phyloP scores from a whole-genome alignment of 2,797 vertebrate genomes.

The Mastacembelus armatus region DNA sequence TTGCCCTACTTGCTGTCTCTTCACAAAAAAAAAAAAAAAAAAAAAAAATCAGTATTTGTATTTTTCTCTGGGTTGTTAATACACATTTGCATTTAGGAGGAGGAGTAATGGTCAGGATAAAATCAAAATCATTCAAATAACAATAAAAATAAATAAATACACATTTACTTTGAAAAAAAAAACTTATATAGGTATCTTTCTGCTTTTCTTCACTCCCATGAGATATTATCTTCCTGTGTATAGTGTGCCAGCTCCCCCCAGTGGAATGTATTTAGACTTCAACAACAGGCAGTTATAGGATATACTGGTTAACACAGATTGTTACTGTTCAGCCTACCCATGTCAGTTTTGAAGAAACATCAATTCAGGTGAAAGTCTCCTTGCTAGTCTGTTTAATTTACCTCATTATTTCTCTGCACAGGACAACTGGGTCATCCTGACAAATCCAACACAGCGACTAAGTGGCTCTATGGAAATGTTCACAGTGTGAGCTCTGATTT shows the following conservation, averaged over 20 bases:
- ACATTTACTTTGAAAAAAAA: slow-evolving; percentile 47
- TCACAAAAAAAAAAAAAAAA: slow-evolving; percentile 52
- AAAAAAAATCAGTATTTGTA: too few relatives aligned
- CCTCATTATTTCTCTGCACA: slow-evolving; percentile 31
- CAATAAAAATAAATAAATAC: slow-evolving; percentile 74
- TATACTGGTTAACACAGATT: neutral
- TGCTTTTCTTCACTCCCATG: slow-evolving; percentile 25
- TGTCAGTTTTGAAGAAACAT: slow-evolving; percentile 33
- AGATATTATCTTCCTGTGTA: slow-evolving; percentile 26
- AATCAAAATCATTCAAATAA: slow-evolving; percentile 67
- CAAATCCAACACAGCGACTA: slow-evolving; percentile 68
- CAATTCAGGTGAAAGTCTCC: slow-evolving; percentile 44
- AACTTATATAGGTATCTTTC: slow-evolving; percentile 52
- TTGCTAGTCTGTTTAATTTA: slow-evolving; percentile 45
- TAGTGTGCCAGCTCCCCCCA: slow-evolving; percentile 73
- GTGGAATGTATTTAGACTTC: slow-evolving; percentile 61
- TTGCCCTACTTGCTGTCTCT: slow-evolving; percentile 35
- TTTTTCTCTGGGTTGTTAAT: slow-evolving; percentile 49
- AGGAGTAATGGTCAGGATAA: slow-evolving; percentile 52
- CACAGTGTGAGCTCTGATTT: slow-evolving; percentile 62
- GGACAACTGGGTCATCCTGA: slow-evolving; percentile 74
- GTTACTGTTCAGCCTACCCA: slow-evolving; percentile 25
- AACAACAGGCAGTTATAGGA: slow-evolving; percentile 8
- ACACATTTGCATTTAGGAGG: slow-evolving; percentile 39
- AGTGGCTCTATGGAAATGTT: slow-evolving; percentile 61